Conservation (phyloP, 2,888 invertebrate species). For the Erebia aethiops region DNA sequence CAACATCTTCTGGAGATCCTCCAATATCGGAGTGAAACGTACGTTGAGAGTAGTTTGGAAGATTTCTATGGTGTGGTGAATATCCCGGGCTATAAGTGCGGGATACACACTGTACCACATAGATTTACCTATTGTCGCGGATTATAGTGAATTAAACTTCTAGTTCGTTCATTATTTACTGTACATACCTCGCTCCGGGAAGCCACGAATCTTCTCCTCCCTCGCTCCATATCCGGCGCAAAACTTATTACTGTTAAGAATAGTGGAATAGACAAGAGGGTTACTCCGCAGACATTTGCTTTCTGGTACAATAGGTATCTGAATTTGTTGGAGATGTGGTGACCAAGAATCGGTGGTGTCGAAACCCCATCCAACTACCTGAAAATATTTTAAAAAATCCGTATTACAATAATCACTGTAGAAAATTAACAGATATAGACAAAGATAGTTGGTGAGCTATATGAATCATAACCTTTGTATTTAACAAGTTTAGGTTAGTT, state of each 20-base stretch:
- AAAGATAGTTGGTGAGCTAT: too few relatives aligned
- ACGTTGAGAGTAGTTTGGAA: too few relatives aligned
- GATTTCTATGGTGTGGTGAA: too few relatives aligned
- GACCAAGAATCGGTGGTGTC: constrained; percentile 45
- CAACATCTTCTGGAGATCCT: too few relatives aligned
- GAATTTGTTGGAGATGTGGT: constrained; percentile 44
- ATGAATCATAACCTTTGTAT: too few relatives aligned
- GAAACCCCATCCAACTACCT: constrained; percentile 51
- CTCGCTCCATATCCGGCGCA: constrained; percentile 40
- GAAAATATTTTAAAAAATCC: background rate
- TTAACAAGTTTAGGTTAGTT: too few relatives aligned
- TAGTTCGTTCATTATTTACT: background rate
- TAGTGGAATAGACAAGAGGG: constrained; percentile 40
- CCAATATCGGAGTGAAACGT: background rate
- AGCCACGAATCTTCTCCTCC: background rate
- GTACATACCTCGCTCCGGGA: constrained; percentile 48
- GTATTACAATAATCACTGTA: background rate
- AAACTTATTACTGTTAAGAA: constrained; percentile 42
- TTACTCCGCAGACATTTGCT: constrained; percentile 43
- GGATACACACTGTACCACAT: too few relatives aligned
- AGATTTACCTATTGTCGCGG: too few relatives aligned
- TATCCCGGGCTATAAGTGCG: too few relatives aligned
- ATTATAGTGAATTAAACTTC: too few relatives aligned
- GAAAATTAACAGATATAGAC: too few relatives aligned
- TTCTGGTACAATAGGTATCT: constrained; percentile 45